Evolutionary conservation across 2,797 vertebrate species (phyloP), one percentile per base, ranked within the genome.

Genomic region (Pangasius sanitwongsei): DNA sequence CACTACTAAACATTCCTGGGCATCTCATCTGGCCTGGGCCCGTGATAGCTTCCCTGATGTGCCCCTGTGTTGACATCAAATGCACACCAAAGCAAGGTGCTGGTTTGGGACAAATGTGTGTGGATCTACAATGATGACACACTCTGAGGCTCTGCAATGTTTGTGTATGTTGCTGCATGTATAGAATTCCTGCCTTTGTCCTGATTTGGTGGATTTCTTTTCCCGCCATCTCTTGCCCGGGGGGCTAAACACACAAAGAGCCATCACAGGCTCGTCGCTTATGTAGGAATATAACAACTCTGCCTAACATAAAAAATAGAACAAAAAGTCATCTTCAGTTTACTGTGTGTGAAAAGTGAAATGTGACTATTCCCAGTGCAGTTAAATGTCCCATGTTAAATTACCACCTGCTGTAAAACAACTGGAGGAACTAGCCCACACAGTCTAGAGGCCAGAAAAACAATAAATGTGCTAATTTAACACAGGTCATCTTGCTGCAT

Each of bases 121-220:
- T 74, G 65, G 75, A 78, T 90, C 86, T 88, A 74, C 91, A 93
- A 86, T 91, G 88, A 88, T 90, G 92, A 91, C 85, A 92, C 92
- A 92, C 90, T 44, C 87, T 92, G 92, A 94, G 89, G 93, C 90
- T 92, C 88, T 92, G 89, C 89, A 91, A 90, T 90, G 82, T 92
- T 92, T 94, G 95, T 96, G 93, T 94, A 94, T 91, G 93, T 91
- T 94, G 92, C 55, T 28, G 92, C 87, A 92, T 95, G 92, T 90
- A 93, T 92, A 65, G 74, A 93, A 96, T 95, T 96, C 94, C 93
- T 95, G 92, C 89, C 94, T 92, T 93, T 94, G 89, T 92, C 89
- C 89, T 93, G 91, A 92, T 91, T 91, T 89, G 86, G 72, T 86
- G 6, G 55, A 69, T 91, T 93, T 94, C 92, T 91, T 92, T 92